Conservation (phyloP, 2,113 vertebrate genomes). For the Tympanuchus pallidicinctus region DNA sequence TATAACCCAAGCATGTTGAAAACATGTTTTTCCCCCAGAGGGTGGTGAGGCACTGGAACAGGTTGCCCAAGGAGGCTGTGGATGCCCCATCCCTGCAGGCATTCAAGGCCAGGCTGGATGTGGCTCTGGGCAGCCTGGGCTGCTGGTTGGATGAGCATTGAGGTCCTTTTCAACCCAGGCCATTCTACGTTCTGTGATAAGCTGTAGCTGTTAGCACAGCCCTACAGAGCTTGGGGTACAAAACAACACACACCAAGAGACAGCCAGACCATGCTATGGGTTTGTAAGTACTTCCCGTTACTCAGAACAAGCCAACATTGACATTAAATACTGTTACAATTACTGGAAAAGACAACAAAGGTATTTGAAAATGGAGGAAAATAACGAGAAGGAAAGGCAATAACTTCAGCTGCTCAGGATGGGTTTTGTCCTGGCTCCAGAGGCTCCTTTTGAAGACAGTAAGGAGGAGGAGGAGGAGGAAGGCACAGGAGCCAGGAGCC, state of each 20-base stretch:
- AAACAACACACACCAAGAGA: not conserved
- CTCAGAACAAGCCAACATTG: not conserved
- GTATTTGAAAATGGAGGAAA: not conserved
- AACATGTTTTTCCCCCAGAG: too few species aligned
- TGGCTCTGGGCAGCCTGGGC: too few species aligned
- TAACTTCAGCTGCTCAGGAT: not conserved
- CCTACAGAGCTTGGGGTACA: not conserved
- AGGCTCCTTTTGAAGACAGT: not conserved
- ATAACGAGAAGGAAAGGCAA: not conserved
- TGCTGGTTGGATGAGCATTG: too few species aligned
- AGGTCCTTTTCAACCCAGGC: too few species aligned
- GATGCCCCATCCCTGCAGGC: too few species aligned
- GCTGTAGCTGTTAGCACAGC: not conserved
- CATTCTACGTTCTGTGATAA: not conserved
- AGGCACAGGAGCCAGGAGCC: not conserved
- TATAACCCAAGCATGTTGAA: too few species aligned
- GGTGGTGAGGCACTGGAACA: too few species aligned
- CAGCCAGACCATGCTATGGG: not conserved
- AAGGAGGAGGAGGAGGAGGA: not conserved
- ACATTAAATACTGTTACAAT: too few species aligned
- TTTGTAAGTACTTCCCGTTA: not conserved
- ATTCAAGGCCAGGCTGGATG: too few species aligned
- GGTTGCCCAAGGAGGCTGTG: too few species aligned
- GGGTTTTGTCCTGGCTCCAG: not conserved
- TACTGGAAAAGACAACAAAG: not conserved